Conservation (phyloP, 2,888 invertebrate genomes). For the Tipula vernalis region DNA sequence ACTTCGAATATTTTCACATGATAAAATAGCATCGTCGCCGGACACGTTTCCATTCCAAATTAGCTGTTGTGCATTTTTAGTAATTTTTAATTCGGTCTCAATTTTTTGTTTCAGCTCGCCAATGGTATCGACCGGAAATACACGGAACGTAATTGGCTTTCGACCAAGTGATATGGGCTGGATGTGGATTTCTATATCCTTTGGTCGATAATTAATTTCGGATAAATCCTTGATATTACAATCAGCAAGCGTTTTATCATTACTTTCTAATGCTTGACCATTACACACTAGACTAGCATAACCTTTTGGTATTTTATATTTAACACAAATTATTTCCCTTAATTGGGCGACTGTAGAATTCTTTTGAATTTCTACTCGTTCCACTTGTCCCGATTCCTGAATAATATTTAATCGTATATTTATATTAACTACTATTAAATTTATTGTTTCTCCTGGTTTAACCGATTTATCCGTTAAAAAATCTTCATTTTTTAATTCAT, state of each 20-base stretch:
- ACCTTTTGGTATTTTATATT: neutral
- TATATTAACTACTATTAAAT: neutral
- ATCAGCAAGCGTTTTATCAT: neutral
- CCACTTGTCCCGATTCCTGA: neutral
- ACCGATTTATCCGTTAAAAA: neutral
- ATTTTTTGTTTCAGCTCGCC: neutral
- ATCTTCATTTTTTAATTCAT: neutral
- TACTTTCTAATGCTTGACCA: neutral
- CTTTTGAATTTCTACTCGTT: neutral
- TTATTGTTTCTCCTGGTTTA: neutral
- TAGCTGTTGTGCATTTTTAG: neutral
- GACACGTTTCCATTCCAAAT: neutral
- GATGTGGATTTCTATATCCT: neutral
- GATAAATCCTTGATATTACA: neutral
- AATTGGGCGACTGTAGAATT: neutral
- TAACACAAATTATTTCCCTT: neutral
- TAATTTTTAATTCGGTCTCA: neutral
- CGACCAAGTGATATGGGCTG: neutral
- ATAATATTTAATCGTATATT: neutral
- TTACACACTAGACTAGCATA: neutral
- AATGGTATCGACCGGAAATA: neutral
- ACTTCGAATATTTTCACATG: neutral
- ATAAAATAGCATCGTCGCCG: neutral
- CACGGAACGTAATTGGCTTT: neutral
- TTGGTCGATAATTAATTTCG: neutral